phyloP scores from a whole-genome alignment of 2,113 vertebrate species.

The Dipodomys ordii region DNA sequence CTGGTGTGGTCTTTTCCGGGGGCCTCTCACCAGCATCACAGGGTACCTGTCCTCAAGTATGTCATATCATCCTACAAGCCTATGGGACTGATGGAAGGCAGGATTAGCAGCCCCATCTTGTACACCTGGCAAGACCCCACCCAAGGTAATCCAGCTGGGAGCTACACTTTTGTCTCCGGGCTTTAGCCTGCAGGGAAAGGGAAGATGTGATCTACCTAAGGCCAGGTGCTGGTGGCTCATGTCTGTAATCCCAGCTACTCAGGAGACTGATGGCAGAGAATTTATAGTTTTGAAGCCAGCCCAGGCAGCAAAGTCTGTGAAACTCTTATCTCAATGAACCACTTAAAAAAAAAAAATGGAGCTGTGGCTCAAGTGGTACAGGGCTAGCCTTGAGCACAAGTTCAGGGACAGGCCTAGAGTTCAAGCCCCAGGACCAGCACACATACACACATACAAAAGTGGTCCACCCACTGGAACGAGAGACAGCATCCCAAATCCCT shows the following conservation, averaged over 20 bases:
- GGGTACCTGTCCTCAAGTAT: background rate
- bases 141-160: background rate
- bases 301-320: too few relatives aligned
- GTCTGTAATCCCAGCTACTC: too few relatives aligned
- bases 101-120: background rate
- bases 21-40: background rate
- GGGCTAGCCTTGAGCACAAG: too few relatives aligned
- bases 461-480: background rate
- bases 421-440: too few relatives aligned
- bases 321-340: too few relatives aligned
- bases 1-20: background rate
- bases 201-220: background rate
- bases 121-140: accelerated
- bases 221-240: too few relatives aligned
- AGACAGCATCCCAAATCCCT: background rate
- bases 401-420: too few relatives aligned
- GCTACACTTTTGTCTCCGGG: background rate
- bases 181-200: background rate
- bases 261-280: too few relatives aligned
- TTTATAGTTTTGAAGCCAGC: too few relatives aligned
- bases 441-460: too few relatives aligned
- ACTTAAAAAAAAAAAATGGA: too few relatives aligned
- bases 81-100: background rate
- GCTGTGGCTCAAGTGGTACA: too few relatives aligned
- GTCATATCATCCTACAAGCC: accelerated